Evolutionary conservation across 2,888 invertebrate species (phyloP), one percentile per base, ranked within the genome.

Genomic region (Drosophila dives): DNA sequence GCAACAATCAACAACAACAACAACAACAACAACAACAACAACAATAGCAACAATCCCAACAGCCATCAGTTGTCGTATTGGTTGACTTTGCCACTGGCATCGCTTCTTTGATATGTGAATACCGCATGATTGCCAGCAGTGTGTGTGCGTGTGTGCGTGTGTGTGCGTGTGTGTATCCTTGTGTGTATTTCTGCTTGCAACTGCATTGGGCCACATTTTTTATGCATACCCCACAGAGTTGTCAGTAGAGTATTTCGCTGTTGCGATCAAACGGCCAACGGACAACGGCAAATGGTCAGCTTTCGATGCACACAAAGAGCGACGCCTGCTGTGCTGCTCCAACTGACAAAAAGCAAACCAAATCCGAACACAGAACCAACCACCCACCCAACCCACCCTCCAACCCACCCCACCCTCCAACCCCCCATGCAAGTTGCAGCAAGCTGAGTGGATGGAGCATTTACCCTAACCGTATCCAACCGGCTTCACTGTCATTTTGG

Each of bases 101-200:
- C 49, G 62, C 53, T 68, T 53, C 77, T 75, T 77, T 77, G 80
- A 80, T 75, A 80, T 80, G 63, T 56, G 80, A 67, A 80, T 78
- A 63, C 56, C 36, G 17, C 36, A 15, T 42, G 40, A 42, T 65
- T 23, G 34, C 23, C 23, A 23, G 12, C 23, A 17, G 65, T 33
- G 23, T 34, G 23, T 40, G 34, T 17, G 49, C 33, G 51, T 20
- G 58, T 23, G 45, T 23, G 29, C 17, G 36, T 15, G 15, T 17
- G 54, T 29, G 33, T 48, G 23, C 32, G 34, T 26, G 7, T 42
- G 15, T 32, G 33, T 23, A 15, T 60, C 23, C 23, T 23, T 26
- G 23, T 56, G 29, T 45, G 34, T 26, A 29, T 26, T n/a, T 36
- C 42, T n/a, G 56, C 29, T n/a, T 26, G 56, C 73, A 61, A 66